A percentile compares a stretch with the other conserved stretches of the same genome.
phyloP scores from a whole-genome alignment of 2,888 invertebrate genomes.

The Agrotis segetum region DNA sequence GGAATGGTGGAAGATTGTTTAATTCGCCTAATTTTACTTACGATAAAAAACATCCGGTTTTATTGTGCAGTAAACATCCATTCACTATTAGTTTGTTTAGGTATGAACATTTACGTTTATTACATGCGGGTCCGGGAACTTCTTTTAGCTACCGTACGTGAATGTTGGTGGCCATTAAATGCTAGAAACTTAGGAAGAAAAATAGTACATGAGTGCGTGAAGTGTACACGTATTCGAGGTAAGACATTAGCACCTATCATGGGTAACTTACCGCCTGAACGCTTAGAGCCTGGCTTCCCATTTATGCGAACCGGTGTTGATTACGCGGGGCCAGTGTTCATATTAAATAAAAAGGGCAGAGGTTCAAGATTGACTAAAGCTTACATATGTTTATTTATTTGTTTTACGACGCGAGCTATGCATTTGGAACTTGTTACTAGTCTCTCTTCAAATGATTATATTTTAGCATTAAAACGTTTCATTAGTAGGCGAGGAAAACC shows the following conservation, averaged over 20 bases:
- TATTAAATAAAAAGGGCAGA: conserved; percentile 10
- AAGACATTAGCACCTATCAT: too few species aligned
- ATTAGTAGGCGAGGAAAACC: not conserved
- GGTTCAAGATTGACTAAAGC: not conserved
- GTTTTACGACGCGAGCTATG: conserved; percentile 1
- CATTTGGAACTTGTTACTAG: not conserved
- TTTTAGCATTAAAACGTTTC: not conserved
- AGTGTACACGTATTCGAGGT: conserved; percentile 9
- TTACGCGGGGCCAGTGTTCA: conserved; percentile 16
- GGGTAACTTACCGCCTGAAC: too few species aligned
- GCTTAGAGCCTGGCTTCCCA: not conserved
- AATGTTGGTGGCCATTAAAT: conserved; percentile 19
- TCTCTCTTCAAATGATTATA: not conserved
- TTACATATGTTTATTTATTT: conserved; percentile 5
- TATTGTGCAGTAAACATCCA: conserved; percentile 21
- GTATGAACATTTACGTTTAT: conserved; percentile 14
- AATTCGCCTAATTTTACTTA: conserved; percentile 7
- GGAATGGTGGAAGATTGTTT: not conserved
- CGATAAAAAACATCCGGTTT: conserved; percentile 16
- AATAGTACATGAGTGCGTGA: not conserved
- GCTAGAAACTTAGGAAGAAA: conserved; percentile 8
- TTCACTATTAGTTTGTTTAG: conserved; percentile 16
- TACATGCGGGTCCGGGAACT: conserved; percentile 19
- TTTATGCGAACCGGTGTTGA: conserved; percentile 10
- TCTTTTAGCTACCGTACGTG: conserved; percentile 13